A percentile compares a stretch with the other conserved stretches of the same genome.
Evolutionary conservation across 2,113 vertebrate genomes (phyloP).

Genomic region (Aplodontia rufa): DNA sequence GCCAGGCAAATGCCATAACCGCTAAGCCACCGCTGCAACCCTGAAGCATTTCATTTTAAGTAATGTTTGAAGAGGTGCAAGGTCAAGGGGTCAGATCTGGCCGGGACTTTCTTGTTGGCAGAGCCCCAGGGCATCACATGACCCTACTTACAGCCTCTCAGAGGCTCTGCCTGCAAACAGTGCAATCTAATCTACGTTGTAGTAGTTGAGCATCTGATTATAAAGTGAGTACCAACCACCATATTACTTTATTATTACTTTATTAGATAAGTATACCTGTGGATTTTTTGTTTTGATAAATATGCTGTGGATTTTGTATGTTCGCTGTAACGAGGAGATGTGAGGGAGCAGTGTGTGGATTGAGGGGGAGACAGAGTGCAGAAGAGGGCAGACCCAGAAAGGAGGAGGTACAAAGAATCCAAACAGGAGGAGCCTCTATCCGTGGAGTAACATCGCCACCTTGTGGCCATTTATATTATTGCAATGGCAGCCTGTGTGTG

Average conservation of each 20-base stretch:
- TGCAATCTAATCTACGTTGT: rapidly evolving
- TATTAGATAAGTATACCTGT: no score
- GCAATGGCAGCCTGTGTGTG: neutral
- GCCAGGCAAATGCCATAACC: no score
- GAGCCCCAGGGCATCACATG: neutral
- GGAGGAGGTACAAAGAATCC: no score
- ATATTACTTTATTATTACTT: neutral
- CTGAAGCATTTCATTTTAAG: neutral
- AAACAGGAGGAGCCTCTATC: rapidly evolving
- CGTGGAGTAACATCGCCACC: neutral
- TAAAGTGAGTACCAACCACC: neutral
- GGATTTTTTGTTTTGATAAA: no score
- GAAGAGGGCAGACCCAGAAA: neutral
- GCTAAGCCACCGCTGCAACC: no score
- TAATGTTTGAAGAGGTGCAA: no score
- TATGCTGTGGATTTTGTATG: rapidly evolving
- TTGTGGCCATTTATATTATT: rapidly evolving
- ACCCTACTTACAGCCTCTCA: no score
- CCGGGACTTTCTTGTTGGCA: neutral
- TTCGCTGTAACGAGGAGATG: neutral
- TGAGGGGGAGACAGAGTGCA: rapidly evolving
- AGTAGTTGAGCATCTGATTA: rapidly evolving
- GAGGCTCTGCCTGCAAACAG: neutral
- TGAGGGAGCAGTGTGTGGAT: rapidly evolving
- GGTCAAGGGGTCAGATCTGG: no score